A percentile compares a stretch with the other conserved stretches of the same genome.
Conservation (phyloP, 2,113 vertebrate species). For the Oreotrochilus melanogaster region DNA sequence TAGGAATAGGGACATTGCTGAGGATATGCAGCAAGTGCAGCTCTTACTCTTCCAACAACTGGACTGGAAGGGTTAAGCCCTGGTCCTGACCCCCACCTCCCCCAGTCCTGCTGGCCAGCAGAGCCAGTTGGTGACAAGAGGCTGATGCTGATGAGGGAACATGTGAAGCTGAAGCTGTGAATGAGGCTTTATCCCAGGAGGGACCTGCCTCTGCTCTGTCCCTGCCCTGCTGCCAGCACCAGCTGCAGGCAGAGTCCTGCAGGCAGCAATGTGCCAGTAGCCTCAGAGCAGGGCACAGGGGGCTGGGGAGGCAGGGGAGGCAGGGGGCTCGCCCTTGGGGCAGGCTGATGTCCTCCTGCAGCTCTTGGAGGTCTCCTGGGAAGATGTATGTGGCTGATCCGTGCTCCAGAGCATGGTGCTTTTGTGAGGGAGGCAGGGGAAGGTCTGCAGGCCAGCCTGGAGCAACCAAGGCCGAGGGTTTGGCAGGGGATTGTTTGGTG, state of each 20-base stretch:
- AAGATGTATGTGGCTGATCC: neutral
- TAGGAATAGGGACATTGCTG: neutral
- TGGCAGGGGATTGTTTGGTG: neutral
- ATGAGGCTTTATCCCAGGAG: conserved; percentile 70
- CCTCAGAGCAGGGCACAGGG: neutral
- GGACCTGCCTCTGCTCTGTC: conserved; percentile 18
- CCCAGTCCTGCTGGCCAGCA: neutral
- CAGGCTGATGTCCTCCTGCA: neutral
- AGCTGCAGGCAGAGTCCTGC: conserved; percentile 44
- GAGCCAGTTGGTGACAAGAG: conserved; percentile 79
- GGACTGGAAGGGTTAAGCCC: conserved; percentile 33
- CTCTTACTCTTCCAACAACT: neutral
- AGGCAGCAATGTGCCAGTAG: neutral
- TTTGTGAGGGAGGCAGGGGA: neutral
- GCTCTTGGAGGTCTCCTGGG: rapidly evolving
- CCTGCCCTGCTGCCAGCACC: conserved; percentile 56
- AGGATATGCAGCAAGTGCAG: neutral
- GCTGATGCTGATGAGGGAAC: conserved; percentile 75
- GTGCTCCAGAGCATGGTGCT: rapidly evolving
- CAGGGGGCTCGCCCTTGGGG: neutral
- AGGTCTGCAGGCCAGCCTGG: neutral
- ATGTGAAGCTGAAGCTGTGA: conserved; percentile 67
- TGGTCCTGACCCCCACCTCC: conserved; percentile 37
- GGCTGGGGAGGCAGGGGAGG: neutral
- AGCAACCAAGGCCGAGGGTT: neutral